phyloP scores from a whole-genome alignment of 2,888 invertebrate species.

The Pycnomerus fuliginosus region DNA sequence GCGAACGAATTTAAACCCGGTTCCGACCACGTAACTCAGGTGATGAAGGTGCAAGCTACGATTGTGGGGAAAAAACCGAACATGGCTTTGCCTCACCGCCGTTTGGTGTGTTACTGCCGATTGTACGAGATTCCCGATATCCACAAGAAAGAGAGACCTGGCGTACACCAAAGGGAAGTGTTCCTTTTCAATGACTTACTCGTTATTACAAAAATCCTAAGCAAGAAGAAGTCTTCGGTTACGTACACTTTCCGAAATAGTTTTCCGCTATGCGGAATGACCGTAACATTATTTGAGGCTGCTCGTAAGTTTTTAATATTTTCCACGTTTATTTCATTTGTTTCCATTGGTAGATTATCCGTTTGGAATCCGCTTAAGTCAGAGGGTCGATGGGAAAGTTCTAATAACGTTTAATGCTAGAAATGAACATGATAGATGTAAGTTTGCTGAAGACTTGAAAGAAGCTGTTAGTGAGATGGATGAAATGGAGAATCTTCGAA shows the following conservation, averaged over 20 bases:
- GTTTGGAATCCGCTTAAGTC: constrained; percentile 88
- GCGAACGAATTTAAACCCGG: constrained; percentile 94
- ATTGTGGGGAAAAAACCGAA: constrained; percentile 98
- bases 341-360: constrained; percentile 74
- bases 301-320: too few relatives aligned
- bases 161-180: constrained; percentile 77
- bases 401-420: constrained; percentile 96
- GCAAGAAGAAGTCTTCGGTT: constrained; percentile 94
- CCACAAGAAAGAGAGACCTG: constrained; percentile 91
- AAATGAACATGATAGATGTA: constrained; percentile 97
- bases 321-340: too few relatives aligned
- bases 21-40: constrained; percentile 94
- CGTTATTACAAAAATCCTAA: constrained; percentile 95
- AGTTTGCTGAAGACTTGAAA: constrained; percentile 96
- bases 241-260: constrained; percentile 96
- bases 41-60: constrained; percentile 96
- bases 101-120: constrained; percentile 97
- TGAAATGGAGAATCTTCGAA: constrained; percentile 95
- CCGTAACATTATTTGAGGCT: constrained; percentile 86
- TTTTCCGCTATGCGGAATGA: constrained; percentile 89
- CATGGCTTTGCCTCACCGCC: constrained; percentile 90
- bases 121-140: constrained; percentile 97
- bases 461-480: constrained; percentile 98
- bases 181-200: constrained; percentile 98
- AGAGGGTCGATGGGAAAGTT: constrained; percentile 87